Evolutionary conservation across 2,113 vertebrate species (phyloP).

Genomic region (Trogon surrucura): DNA sequence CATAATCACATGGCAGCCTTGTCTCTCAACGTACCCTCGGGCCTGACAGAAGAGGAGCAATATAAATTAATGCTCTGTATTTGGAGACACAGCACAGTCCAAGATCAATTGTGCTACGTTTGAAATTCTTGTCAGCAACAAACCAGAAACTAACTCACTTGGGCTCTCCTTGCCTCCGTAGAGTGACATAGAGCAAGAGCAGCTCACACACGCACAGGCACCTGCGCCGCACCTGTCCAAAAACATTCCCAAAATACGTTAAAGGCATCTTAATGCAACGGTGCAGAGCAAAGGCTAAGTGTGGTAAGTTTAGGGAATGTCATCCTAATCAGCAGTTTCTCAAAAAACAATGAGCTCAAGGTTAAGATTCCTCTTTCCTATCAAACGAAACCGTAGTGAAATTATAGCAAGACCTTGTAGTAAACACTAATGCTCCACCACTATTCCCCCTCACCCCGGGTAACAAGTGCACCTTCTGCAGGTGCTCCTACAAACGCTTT

Average conservation of each 20-base stretch:
- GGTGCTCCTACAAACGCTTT: background rate
- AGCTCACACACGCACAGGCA: background rate
- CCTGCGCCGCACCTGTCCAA: background rate
- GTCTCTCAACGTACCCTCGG: background rate
- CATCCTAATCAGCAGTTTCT: accelerated
- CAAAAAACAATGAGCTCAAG: background rate
- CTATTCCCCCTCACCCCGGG: background rate
- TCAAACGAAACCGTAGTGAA: background rate
- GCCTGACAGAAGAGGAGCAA: background rate
- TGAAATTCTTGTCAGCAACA: background rate
- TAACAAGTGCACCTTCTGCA: background rate
- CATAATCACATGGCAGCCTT: background rate
- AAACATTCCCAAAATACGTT: background rate
- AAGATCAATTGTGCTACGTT: background rate
- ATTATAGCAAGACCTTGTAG: background rate
- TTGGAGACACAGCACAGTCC: background rate
- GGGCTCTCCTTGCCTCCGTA: background rate
- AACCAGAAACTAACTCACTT: background rate
- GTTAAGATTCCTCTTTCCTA: background rate
- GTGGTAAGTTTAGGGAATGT: background rate
- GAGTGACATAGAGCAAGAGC: background rate
- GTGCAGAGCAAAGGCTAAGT: background rate
- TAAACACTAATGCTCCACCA: background rate
- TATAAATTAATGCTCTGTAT: background rate
- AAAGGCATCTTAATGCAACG: background rate